phyloP scores from a whole-genome alignment of 2,888 invertebrate genomes.

The Phyllotreta striolata region DNA sequence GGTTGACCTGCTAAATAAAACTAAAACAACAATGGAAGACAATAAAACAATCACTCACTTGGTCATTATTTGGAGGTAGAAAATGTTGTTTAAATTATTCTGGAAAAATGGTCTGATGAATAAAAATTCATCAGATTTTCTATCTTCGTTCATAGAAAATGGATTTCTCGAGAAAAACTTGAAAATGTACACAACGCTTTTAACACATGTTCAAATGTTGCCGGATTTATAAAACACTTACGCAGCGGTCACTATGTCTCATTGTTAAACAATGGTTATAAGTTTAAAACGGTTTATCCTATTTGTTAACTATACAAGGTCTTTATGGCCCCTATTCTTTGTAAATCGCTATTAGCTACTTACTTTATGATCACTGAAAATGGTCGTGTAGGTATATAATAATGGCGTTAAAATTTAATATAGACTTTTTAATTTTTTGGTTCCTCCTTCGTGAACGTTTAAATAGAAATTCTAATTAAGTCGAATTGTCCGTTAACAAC shows the following conservation, averaged over 20 bases:
- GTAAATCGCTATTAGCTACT: constrained; percentile 54
- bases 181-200: constrained; percentile 26
- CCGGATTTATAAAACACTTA: constrained; percentile 44
- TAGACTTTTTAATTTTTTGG: constrained; percentile 49
- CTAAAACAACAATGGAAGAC: too few relatives aligned
- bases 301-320: constrained; percentile 59
- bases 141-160: constrained; percentile 28
- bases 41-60: constrained; percentile 28
- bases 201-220: constrained; percentile 36
- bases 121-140: constrained; percentile 26
- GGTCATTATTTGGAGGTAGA: constrained; percentile 22
- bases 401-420: constrained; percentile 52
- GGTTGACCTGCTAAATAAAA: too few relatives aligned
- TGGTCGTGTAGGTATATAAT: constrained; percentile 56
- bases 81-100: constrained; percentile 15
- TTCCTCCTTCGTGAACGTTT: constrained; percentile 39
- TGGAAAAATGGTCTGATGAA: constrained; percentile 22
- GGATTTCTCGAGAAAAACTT: constrained; percentile 19
- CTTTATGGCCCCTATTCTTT: constrained; percentile 59
- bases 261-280: constrained; percentile 57
- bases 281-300: constrained; percentile 58
- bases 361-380: constrained; percentile 50
- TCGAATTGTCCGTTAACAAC: constrained; percentile 24
- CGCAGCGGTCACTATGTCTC: constrained; percentile 52
- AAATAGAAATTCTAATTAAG: constrained; percentile 27